Conservation (phyloP, 2,797 vertebrate species). For the Anguilla pacifica region DNA sequence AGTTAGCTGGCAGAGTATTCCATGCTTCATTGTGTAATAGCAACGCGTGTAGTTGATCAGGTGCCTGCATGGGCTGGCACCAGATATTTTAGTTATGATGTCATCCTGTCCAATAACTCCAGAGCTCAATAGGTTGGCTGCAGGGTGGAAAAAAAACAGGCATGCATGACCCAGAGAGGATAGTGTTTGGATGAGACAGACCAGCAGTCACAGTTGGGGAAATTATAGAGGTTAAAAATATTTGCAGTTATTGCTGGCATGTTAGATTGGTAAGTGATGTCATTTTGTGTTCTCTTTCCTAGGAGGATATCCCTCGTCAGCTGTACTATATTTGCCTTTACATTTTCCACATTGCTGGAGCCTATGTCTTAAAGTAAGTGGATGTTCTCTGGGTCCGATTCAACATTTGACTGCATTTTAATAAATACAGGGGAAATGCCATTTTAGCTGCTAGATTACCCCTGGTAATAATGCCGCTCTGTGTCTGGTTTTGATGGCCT, state of each 20-base stretch:
- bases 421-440: background rate
- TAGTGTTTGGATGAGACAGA: background rate
- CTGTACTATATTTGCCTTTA: slow-evolving; percentile 86
- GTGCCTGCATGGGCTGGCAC: background rate
- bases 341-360: slow-evolving; percentile 81
- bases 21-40: background rate
- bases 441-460: background rate
- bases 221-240: background rate
- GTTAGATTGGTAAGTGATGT: background rate
- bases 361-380: slow-evolving; percentile 85
- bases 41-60: background rate
- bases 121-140: background rate
- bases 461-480: background rate
- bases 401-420: background rate
- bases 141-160: background rate
- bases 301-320: slow-evolving; percentile 86
- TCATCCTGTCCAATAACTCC: background rate
- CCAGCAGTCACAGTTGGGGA: background rate
- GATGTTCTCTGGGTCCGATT: background rate
- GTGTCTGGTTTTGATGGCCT: background rate
- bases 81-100: background rate
- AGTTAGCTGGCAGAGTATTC: background rate
- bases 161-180: background rate
- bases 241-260: background rate
- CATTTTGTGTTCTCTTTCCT: slow-evolving; percentile 35